Conservation (phyloP, 2,797 vertebrate genomes). For the Typhlichthys subterraneus region DNA sequence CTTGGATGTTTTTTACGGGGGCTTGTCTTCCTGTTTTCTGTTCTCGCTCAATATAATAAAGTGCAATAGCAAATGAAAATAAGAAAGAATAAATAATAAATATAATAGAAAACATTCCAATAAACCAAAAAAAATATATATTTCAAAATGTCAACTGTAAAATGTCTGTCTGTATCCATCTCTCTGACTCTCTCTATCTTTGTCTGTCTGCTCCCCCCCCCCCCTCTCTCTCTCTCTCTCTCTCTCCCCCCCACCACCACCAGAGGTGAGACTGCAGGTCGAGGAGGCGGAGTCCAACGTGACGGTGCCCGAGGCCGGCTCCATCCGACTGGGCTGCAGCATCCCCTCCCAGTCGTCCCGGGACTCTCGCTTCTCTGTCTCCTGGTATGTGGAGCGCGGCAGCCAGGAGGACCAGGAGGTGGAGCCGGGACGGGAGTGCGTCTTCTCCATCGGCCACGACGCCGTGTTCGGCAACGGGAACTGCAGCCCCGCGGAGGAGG, state of each 20-base stretch:
- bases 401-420: constrained; percentile 52
- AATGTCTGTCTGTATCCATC: not conserved
- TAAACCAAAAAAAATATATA: no score
- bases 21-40: not conserved
- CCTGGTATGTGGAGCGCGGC: constrained; percentile 86
- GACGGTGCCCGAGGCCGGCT: constrained; percentile 83
- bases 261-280: constrained; percentile 89
- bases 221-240: not conserved
- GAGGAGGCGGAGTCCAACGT: constrained; percentile 87
- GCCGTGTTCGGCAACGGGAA: constrained; percentile 87
- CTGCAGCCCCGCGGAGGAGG: constrained; percentile 77
- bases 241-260: not conserved
- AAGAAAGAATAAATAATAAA: no score
- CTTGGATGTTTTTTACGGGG: not conserved
- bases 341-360: constrained; percentile 88
- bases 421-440: constrained; percentile 55
- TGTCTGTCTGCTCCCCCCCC: not conserved
- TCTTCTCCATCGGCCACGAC: constrained; percentile 89
- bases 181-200: not conserved
- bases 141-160: no score
- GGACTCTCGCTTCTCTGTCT: constrained; percentile 91
- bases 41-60: no score
- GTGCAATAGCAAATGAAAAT: no score
- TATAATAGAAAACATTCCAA: no score
- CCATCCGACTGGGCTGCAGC: constrained; percentile 89